Evolutionary conservation across 2,797 vertebrate genomes (phyloP).

Genomic region (Numenius phaeopus): DNA sequence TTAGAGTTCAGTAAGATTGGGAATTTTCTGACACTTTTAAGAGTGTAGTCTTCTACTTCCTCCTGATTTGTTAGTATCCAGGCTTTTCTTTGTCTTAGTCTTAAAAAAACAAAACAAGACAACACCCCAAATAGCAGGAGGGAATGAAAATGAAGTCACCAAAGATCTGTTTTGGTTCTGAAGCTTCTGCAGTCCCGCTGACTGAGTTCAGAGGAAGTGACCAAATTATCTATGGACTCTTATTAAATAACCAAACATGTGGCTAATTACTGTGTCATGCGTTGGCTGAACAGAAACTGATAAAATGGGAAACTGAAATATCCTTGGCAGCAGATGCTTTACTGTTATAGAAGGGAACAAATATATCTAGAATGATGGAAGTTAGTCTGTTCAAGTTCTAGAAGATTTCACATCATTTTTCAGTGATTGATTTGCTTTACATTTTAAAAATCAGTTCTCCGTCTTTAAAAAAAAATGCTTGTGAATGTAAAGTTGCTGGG

Average conservation of each 20-base stretch:
- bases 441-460: not conserved
- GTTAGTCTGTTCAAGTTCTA: not conserved
- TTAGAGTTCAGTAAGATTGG: not conserved
- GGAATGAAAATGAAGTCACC: not conserved
- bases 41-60: not conserved
- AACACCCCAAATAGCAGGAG: fast-evolving
- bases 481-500: not conserved
- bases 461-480: not conserved
- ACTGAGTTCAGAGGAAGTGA: not conserved
- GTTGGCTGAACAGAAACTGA: not conserved
- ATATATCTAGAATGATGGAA: not conserved
- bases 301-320: not conserved
- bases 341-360: not conserved
- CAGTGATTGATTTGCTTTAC: not conserved
- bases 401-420: not conserved
- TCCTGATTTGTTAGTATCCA: not conserved
- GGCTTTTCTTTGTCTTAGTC: not conserved
- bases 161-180: not conserved
- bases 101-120: not conserved
- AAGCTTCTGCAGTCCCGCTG: not conserved
- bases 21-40: not conserved
- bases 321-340: not conserved
- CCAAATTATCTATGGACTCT: not conserved
- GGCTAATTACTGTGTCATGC: not conserved
- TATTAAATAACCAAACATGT: not conserved